Percentiles rank a stretch among this genome's conserved stretches.
Conservation (phyloP, 2,113 vertebrate species). For the Bos indicus region DNA sequence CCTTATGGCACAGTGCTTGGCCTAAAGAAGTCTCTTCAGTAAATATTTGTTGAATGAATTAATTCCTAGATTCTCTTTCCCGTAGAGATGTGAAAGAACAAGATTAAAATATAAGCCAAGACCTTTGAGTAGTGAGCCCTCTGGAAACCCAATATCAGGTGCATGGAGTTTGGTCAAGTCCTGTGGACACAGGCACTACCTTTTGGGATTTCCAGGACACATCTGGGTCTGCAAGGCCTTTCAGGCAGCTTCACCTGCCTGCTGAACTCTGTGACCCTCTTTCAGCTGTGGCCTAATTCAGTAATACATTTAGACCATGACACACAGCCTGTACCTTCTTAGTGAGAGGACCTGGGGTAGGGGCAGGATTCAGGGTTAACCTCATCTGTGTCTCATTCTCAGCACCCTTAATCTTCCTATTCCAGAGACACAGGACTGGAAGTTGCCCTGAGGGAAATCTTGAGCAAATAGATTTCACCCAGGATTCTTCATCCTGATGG, state of each 20-base stretch:
- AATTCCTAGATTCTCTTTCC: not conserved
- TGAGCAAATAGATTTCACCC: not conserved
- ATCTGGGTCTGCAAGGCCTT: not conserved
- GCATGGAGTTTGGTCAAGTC: not conserved
- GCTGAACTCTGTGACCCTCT: not conserved
- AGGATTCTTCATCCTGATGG: not conserved
- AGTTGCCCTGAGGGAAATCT: not conserved
- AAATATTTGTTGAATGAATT: slow-evolving; percentile 30
- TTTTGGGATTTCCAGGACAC: not conserved
- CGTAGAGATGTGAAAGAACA: not conserved
- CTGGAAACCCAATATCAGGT: not conserved
- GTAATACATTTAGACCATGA: not conserved
- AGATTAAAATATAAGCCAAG: not conserved
- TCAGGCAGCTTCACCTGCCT: not conserved
- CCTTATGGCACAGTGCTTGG: not conserved
- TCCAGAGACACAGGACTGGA: not conserved
- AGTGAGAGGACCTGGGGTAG: not conserved
- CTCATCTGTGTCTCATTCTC: not conserved
- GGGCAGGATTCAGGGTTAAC: not conserved
- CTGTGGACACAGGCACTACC: not conserved
- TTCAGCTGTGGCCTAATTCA: not conserved
- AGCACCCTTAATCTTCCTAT: not conserved
- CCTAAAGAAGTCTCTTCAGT: not conserved
- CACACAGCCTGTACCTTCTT: not conserved
- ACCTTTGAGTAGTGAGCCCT: not conserved